These are phyloP conservation scores for honey bee (Apis mellifera) DNA, from an alignment of 1,140 invertebrate species.

Conservation along the genomic window Amel_HAv3.1 CM009943.2:5645001-5645500, in stretches of 20 bases:
- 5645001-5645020: constrained; percentile 59
- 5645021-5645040: constrained; percentile 70
- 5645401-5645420: constrained; percentile 72
- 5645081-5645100: constrained; percentile 64
- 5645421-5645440: constrained; percentile 52
- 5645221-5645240: constrained; percentile 67
- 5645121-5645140: constrained; percentile 42
- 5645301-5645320: constrained; percentile 78
- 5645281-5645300: constrained; percentile 79
- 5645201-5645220: constrained; percentile 70
- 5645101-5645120: constrained; percentile 54
- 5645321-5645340: constrained; percentile 78
- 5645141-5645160: constrained; percentile 60
- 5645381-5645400: constrained; percentile 79
- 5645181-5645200: constrained; percentile 72
- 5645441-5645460: constrained; percentile 71
- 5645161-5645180: constrained; percentile 66
- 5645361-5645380: constrained; percentile 74
- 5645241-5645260: constrained; percentile 61
- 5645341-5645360: constrained; percentile 68
- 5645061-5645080: constrained; percentile 75
- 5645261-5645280: constrained; percentile 77
- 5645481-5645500: constrained; percentile 72
- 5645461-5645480: constrained; percentile 72
- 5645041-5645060: constrained; percentile 74